phyloP scores from a whole-genome alignment of 2,797 vertebrate genomes.

The Echiichthys vipera region DNA sequence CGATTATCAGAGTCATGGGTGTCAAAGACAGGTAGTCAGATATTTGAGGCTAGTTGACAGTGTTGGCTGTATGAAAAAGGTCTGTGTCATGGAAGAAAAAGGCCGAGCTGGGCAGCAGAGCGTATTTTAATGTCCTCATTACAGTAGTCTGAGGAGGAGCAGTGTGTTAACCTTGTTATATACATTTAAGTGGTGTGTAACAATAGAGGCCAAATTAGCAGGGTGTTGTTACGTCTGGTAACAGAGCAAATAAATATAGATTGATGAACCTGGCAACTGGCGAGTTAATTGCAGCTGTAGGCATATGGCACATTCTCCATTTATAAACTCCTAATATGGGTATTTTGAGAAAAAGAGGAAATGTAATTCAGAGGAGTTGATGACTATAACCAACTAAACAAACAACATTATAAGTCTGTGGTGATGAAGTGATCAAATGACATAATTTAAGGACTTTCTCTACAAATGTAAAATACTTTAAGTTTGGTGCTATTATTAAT shows the following conservation, averaged over 20 bases:
- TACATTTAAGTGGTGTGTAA: conserved; percentile 43
- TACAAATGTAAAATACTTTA: no score
- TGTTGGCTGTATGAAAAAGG: conserved; percentile 46
- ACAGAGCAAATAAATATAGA: conserved; percentile 6
- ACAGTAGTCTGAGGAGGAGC: conserved; percentile 24
- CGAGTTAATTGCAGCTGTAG: not conserved
- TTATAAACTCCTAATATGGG: not conserved
- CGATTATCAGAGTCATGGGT: not conserved
- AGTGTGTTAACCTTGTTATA: conserved; percentile 42
- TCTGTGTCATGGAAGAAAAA: conserved; percentile 53
- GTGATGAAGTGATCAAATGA: not conserved
- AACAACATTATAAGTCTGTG: no score
- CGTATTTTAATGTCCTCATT: conserved; percentile 39
- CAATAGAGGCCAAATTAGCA: conserved; percentile 27
- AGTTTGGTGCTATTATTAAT: no score
- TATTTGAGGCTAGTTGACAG: conserved; percentile 6
- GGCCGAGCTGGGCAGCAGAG: conserved; percentile 44
- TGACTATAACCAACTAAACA: no score
- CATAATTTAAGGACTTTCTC: not conserved
- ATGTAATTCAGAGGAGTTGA: not conserved
- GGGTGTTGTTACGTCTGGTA: conserved; percentile 10
- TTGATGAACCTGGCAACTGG: not conserved
- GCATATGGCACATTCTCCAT: not conserved
- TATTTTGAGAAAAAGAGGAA: not conserved
- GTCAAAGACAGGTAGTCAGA: not conserved